Evolutionary conservation across 2,113 vertebrate species (phyloP).

Genomic region (Lates calcarifer): DNA sequence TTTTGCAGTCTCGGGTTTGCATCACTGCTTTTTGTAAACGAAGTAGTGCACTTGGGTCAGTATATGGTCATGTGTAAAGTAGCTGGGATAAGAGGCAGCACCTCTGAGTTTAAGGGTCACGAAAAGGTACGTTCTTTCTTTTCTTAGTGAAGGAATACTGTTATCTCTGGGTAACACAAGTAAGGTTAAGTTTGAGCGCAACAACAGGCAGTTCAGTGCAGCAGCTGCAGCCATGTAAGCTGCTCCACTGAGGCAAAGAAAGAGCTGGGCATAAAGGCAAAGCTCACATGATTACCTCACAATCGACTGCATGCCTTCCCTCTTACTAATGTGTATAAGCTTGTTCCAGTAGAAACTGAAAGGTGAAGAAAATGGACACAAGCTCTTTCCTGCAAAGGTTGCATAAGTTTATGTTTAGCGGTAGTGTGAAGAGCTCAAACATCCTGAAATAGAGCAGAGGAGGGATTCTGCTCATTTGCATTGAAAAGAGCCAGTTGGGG

Average conservation of each 20-base stretch:
- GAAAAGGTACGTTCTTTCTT: background rate
- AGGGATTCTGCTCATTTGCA: slow-evolving; percentile 45
- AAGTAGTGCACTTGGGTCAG: background rate
- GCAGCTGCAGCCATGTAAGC: background rate
- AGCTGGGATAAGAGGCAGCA: background rate
- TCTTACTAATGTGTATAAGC: background rate
- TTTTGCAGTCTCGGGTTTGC: background rate
- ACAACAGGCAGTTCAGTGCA: background rate
- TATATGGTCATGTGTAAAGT: background rate
- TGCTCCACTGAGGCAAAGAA: background rate
- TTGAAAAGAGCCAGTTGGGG: slow-evolving; percentile 28
- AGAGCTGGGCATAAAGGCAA: background rate
- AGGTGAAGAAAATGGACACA: background rate
- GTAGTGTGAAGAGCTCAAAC: background rate
- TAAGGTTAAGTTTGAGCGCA: background rate
- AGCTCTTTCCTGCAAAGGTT: background rate
- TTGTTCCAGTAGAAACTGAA: background rate
- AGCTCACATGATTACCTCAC: background rate
- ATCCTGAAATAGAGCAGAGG: slow-evolving; percentile 25
- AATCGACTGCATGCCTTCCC: background rate
- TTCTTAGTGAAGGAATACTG: background rate
- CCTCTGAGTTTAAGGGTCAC: background rate
- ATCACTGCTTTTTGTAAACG: background rate
- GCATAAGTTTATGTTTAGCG: background rate
- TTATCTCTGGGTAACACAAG: background rate